These are phyloP conservation scores for Ophion ellenae DNA, from an alignment of 2,888 invertebrate species.

Conservation along the genomic window DNA sequence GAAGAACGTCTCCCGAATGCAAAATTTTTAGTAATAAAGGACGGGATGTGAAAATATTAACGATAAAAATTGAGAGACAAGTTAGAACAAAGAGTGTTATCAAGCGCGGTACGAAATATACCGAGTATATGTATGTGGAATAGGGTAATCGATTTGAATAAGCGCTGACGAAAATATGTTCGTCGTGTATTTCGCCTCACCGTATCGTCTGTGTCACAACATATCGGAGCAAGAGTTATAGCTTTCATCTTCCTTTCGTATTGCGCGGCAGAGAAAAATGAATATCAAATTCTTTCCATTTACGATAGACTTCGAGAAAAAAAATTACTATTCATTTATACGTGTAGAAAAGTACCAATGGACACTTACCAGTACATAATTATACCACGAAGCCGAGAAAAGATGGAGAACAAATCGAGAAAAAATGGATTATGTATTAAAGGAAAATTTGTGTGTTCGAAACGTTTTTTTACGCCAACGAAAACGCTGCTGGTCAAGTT, in stretches of 20 bases:
- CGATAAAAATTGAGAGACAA: slow-evolving; percentile 23
- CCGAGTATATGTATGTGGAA: slow-evolving; percentile 59
- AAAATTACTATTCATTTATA: not conserved
- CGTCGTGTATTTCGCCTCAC: slow-evolving; percentile 63
- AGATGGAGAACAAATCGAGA: not conserved
- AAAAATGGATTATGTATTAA: not conserved
- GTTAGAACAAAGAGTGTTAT: slow-evolving; percentile 55
- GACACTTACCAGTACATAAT: slow-evolving; percentile 32
- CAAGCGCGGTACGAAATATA: slow-evolving; percentile 55
- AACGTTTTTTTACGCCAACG: not conserved
- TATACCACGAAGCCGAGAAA: slow-evolving; percentile 33
- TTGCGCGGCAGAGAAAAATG: not conserved
- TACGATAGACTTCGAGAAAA: slow-evolving; percentile 19
- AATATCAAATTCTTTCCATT: slow-evolving; percentile 3
- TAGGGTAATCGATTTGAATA: slow-evolving; percentile 55
- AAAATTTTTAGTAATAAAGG: not conserved
- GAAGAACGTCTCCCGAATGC: not conserved
- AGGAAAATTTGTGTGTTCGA: not conserved
- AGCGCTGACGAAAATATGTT: slow-evolving; percentile 50
- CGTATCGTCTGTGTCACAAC: slow-evolving; percentile 66
- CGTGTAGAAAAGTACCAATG: not conserved
- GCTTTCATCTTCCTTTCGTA: slow-evolving; percentile 18
- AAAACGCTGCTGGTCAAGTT: not conserved
- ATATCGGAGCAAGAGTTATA: slow-evolving; percentile 69
- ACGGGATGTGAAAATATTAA: not conserved